Evolutionary conservation across 2,888 invertebrate genomes (phyloP).

Genomic region (Scaeva pyrastri): DNA sequence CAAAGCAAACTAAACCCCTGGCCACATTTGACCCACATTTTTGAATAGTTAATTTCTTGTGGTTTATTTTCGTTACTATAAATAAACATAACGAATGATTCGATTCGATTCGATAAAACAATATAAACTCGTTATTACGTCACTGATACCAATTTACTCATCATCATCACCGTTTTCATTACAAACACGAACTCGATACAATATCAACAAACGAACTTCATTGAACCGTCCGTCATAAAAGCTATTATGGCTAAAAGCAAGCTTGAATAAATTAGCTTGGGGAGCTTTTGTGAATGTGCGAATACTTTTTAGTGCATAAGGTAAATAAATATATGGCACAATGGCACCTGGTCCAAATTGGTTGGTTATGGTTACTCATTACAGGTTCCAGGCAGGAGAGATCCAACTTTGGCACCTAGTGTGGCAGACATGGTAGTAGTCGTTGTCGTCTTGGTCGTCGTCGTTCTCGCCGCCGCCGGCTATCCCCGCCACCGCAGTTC

Average conservation of each 20-base stretch:
- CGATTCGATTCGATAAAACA: too few species aligned
- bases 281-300: conserved; percentile 8
- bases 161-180: conserved; percentile 4
- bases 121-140: conserved; percentile 1
- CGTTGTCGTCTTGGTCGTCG: not conserved
- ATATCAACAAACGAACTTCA: conserved; percentile 27
- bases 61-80: conserved; percentile 4
- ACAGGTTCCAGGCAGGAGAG: not conserved
- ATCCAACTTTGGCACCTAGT: conserved; percentile 48
- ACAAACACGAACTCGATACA: conserved; percentile 3
- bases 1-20: conserved; percentile 18
- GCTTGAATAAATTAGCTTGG: conserved; percentile 26
- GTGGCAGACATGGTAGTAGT: conserved; percentile 5
- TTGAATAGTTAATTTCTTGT: conserved; percentile 25
- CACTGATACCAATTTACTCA: conserved; percentile 32
- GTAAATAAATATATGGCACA: conserved; percentile 25
- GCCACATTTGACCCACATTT: conserved; percentile 47
- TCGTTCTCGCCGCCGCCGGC: too few species aligned
- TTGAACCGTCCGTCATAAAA: conserved; percentile 13
- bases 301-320: conserved; percentile 13
- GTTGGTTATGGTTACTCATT: conserved; percentile 22
- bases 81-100: too few species aligned
- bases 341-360: conserved; percentile 45
- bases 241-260: not conserved
- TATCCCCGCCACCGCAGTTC: not conserved